Conservation (phyloP, 2,888 invertebrate species). For the Drosophila gaucha region DNA sequence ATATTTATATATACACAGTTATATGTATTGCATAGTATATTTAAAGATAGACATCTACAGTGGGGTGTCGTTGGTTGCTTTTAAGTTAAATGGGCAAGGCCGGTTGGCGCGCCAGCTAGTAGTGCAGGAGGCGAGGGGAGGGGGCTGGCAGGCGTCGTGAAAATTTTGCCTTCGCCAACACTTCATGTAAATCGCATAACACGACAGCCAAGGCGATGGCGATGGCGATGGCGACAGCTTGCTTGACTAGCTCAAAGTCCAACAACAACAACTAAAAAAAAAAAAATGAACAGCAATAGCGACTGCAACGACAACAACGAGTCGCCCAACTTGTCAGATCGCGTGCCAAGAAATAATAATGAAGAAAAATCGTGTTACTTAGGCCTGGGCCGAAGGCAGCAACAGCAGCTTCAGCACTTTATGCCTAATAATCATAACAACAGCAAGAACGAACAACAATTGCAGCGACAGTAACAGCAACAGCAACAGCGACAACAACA, state of each 20-base stretch:
- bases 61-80: conserved; percentile 10
- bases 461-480: conserved; percentile 21
- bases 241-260: conserved; percentile 76
- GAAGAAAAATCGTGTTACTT: conserved; percentile 78
- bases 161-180: conserved; percentile 50
- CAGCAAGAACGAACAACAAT: conserved; percentile 19
- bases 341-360: conserved; percentile 81
- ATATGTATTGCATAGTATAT: background rate
- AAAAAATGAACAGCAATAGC: conserved; percentile 29
- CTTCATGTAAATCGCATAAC: conserved; percentile 67
- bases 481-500: conserved; percentile 6
- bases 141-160: conserved; percentile 15
- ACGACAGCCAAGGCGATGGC: conserved; percentile 63
- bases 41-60: conserved; percentile 23
- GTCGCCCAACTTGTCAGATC: conserved; percentile 73
- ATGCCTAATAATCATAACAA: conserved; percentile 62
- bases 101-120: background rate
- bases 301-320: conserved; percentile 35
- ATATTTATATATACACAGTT: conserved; percentile 3
- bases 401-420: conserved; percentile 56
- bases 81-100: conserved; percentile 16
- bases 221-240: conserved; percentile 66
- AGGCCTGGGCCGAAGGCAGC: conserved; percentile 44
- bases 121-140: background rate
- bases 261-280: conserved; percentile 33